phyloP scores from a whole-genome alignment of 2,888 invertebrate genomes.

The Diploptera punctata region DNA sequence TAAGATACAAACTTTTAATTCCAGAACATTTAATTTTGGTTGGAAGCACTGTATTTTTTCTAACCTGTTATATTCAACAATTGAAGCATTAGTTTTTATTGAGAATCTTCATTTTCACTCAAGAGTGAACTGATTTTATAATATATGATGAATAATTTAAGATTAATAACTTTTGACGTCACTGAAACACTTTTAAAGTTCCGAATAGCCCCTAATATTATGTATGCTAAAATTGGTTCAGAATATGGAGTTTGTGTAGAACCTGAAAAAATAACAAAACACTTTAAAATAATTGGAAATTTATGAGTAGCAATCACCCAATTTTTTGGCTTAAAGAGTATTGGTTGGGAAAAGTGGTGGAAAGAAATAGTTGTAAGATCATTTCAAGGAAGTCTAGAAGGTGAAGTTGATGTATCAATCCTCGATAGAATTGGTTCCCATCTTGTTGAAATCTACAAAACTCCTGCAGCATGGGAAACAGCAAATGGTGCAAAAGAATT shows the following conservation, averaged over 20 bases:
- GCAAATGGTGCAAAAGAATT: constrained; percentile 8
- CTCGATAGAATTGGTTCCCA: constrained; percentile 61
- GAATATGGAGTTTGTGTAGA: constrained; percentile 71
- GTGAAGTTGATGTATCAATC: constrained; percentile 49
- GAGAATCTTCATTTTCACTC: no score
- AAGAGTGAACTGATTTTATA: no score
- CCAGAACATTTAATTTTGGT: no score
- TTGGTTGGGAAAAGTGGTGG: constrained; percentile 89
- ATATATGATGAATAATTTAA: constrained; percentile 18
- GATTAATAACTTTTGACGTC: constrained; percentile 82
- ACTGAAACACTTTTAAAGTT: constrained; percentile 85
- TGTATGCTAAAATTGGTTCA: constrained; percentile 74
- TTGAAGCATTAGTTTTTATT: no score
- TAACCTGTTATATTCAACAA: no score
- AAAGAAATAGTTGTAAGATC: constrained; percentile 68
- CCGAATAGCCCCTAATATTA: constrained; percentile 70
- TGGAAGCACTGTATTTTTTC: no score
- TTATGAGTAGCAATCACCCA: constrained; percentile 72
- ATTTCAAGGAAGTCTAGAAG: constrained; percentile 54
- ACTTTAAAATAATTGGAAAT: constrained; percentile 2
- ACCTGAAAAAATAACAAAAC: constrained; percentile 46
- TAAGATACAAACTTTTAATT: no score
- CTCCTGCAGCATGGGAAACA: constrained; percentile 73
- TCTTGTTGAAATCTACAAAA: constrained; percentile 74
- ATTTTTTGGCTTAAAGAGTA: constrained; percentile 76